These are phyloP conservation scores for Ochropleura plecta DNA, from an alignment of 2,888 invertebrate genomes.

Conservation along the genomic window DNA sequence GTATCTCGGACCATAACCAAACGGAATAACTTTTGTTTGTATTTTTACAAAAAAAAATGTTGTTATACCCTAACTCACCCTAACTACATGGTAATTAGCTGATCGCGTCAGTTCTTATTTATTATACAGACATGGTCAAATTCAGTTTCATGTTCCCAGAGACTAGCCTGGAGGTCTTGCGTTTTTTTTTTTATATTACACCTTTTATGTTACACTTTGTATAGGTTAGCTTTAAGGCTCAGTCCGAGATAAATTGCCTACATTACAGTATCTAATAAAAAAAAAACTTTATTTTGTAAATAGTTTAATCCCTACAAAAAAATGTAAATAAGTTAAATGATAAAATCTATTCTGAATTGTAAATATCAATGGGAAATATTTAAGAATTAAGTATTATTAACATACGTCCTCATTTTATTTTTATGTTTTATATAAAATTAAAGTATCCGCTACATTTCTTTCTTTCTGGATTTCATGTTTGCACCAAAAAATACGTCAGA, in stretches of 20 bases:
- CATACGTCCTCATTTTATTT: conserved; percentile 20
- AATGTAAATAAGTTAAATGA: conserved; percentile 44
- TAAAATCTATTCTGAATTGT: conserved; percentile 43
- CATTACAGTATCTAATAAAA: not conserved
- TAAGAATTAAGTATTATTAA: conserved; percentile 42
- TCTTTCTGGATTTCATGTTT: conserved; percentile 34
- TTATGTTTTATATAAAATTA: conserved; percentile 10
- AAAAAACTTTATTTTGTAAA: conserved; percentile 32
- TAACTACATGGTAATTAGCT: no score
- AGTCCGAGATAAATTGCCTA: conserved; percentile 30
- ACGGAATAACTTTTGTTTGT: no score
- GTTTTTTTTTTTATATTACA: no score
- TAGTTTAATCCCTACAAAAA: conserved; percentile 4
- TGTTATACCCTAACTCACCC: no score
- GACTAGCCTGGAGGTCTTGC: no score
- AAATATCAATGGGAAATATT: conserved; percentile 33
- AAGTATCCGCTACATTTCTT: not conserved
- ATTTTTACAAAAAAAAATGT: no score
- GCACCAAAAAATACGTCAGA: not conserved
- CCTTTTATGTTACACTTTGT: no score
- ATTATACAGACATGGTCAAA: no score
- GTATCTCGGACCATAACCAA: no score
- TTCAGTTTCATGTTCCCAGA: no score
- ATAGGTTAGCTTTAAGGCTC: not conserved
- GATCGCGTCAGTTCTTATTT: no score